A percentile compares a stretch with the other conserved stretches of the same genome.
These are phyloP conservation scores for Dyspetes luteomarginatus DNA, from an alignment of 2,888 invertebrate genomes.

Conservation along the genomic window DNA sequence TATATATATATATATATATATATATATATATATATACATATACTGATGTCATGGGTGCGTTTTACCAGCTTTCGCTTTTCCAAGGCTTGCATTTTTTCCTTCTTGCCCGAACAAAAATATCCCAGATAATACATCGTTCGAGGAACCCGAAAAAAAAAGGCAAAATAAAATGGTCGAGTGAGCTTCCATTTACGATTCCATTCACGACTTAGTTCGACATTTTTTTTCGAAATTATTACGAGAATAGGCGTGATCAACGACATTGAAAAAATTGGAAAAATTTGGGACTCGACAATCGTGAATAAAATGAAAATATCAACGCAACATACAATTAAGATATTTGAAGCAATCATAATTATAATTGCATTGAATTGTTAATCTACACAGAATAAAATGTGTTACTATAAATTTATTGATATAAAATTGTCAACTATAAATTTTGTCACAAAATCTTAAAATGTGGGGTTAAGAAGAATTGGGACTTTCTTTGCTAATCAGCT, in stretches of 20 bases:
- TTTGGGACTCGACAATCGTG: neutral
- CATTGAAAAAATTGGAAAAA: too few species aligned
- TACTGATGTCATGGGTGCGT: conserved; percentile 6
- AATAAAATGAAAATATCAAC: neutral
- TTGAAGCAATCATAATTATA: too few species aligned
- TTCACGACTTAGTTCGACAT: neutral
- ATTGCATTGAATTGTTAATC: too few species aligned
- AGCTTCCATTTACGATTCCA: neutral
- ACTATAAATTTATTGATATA: too few species aligned
- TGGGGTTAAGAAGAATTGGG: too few species aligned
- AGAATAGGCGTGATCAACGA: neutral
- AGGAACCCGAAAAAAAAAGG: neutral
- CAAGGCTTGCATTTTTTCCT: conserved; percentile 23
- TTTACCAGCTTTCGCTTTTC: conserved; percentile 32
- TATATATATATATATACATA: too few species aligned
- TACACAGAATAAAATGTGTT: too few species aligned
- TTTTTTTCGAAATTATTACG: neutral
- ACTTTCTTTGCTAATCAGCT: too few species aligned
- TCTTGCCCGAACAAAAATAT: conserved; percentile 20
- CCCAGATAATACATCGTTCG: conserved; percentile 23
- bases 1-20: too few species aligned
- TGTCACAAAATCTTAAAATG: too few species aligned
- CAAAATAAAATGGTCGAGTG: neutral
- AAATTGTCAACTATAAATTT: too few species aligned
- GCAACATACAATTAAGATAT: neutral